A percentile compares a stretch with the other conserved stretches of the same genome.
These are phyloP conservation scores for Babyrousa celebensis DNA, from an alignment of 2,797 vertebrate genomes.

Conservation along the genomic window DNA sequence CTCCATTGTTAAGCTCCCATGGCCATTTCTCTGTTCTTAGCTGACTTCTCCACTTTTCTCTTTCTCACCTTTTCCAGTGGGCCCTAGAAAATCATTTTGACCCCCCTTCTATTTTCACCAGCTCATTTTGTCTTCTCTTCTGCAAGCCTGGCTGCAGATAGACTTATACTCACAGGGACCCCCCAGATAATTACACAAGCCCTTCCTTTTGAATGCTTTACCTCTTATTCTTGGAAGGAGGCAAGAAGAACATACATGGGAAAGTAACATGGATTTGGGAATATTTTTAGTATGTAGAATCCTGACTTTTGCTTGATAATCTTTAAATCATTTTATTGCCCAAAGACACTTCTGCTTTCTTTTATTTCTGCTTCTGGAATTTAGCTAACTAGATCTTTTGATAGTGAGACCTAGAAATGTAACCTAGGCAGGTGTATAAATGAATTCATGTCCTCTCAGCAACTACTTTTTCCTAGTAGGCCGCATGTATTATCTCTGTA, in stretches of 20 bases:
- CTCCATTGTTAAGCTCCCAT: neutral
- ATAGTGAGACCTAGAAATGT: neutral
- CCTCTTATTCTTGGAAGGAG: neutral
- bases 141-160: neutral
- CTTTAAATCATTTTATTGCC: constrained; percentile 1
- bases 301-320: neutral
- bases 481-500: neutral
- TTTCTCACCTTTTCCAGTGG: neutral
- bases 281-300: neutral
- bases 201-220: constrained; percentile 49
- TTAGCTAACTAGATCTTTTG: neutral
- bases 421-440: neutral
- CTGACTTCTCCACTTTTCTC: neutral
- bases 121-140: neutral
- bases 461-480: neutral
- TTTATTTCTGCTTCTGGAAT: constrained; percentile 24
- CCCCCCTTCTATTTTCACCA: neutral
- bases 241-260: neutral
- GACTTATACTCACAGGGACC: neutral
- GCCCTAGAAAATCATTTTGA: neutral
- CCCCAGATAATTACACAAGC: neutral
- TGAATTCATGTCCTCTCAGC: neutral
- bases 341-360: neutral
- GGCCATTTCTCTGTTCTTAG: neutral
- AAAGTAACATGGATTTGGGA: neutral